Evolutionary conservation across 1,140 invertebrate genomes (phyloP).

Genomic region (Berghia stephanieae): DNA sequence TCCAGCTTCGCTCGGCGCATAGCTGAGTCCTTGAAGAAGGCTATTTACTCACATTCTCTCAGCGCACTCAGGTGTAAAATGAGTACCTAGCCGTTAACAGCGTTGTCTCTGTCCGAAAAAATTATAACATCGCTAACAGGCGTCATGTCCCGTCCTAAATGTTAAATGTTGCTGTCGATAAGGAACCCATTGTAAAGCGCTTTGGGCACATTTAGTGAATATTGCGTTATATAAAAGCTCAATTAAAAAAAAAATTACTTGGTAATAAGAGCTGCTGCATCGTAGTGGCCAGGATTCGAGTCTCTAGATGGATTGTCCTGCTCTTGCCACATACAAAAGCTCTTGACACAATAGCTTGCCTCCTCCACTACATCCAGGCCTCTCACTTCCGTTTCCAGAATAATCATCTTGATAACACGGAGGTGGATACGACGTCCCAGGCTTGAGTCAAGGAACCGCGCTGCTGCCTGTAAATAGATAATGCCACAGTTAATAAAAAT

Average conservation of each 20-base stretch:
- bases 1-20: too few relatives aligned
- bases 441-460: slow-evolving; percentile 40
- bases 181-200: too few relatives aligned
- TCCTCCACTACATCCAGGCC: slow-evolving; percentile 40
- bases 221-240: background rate
- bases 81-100: too few relatives aligned
- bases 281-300: slow-evolving; percentile 36
- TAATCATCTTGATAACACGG: slow-evolving; percentile 32
- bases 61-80: too few relatives aligned
- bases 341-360: slow-evolving; percentile 38
- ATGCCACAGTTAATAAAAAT: background rate
- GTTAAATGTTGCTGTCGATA: too few relatives aligned
- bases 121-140: too few relatives aligned
- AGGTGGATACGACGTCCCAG: slow-evolving; percentile 40
- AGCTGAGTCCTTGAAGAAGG: too few relatives aligned
- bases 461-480: slow-evolving; percentile 36
- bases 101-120: too few relatives aligned
- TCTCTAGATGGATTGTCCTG: slow-evolving; percentile 34
- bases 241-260: slow-evolving; percentile 39
- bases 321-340: slow-evolving; percentile 53
- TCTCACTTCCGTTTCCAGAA: slow-evolving; percentile 27
- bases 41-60: too few relatives aligned
- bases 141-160: too few relatives aligned
- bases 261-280: slow-evolving; percentile 48
- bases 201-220: background rate